Evolutionary conservation across 2,888 invertebrate genomes (phyloP).

Genomic region (Brachylomia viminalis): DNA sequence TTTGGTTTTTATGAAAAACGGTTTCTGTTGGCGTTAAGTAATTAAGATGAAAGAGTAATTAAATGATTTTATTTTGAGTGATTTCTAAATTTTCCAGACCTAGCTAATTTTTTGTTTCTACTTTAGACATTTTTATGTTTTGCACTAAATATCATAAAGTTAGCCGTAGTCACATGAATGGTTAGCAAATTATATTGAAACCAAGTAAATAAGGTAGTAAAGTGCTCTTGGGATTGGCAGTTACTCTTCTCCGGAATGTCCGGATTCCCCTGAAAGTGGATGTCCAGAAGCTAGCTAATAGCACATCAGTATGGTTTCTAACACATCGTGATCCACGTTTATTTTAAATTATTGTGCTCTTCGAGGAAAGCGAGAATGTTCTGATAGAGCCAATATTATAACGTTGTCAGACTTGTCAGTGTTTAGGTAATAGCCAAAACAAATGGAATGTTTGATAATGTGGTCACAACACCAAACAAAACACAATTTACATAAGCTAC

Average conservation of each 20-base stretch:
- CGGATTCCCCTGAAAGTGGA: neutral
- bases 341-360: slow-evolving; percentile 1
- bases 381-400: slow-evolving; percentile 13
- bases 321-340: neutral
- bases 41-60: no score
- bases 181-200: no score
- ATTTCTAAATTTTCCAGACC: no score
- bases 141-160: no score
- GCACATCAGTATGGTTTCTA: neutral
- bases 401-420: slow-evolving; percentile 18
- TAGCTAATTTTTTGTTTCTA: no score
- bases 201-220: no score
- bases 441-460: slow-evolving; percentile 39
- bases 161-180: no score
- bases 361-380: slow-evolving; percentile 5
- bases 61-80: no score
- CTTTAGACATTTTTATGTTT: no score
- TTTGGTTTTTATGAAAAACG: no score
- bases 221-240: no score
- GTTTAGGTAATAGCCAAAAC: slow-evolving; percentile 29
- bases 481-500: slow-evolving; percentile 41
- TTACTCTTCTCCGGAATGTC: neutral
- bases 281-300: neutral
- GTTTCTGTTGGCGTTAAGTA: no score
- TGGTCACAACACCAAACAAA: slow-evolving; percentile 31